phyloP scores from a whole-genome alignment of 2,797 vertebrate species.

The Acropternis orthonyx region DNA sequence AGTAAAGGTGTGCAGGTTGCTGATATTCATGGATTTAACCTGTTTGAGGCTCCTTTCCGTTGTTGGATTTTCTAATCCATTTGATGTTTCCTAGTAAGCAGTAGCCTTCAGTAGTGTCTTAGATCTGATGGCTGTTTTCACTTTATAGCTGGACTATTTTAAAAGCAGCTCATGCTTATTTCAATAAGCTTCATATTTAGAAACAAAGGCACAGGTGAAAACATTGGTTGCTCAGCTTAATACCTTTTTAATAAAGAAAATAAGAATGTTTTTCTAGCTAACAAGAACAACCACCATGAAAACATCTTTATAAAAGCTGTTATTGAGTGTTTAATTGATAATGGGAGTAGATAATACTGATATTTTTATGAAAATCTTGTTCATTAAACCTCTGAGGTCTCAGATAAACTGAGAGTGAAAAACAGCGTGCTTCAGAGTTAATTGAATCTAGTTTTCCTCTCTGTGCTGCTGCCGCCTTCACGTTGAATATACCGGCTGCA shows the following conservation, averaged over 20 bases:
- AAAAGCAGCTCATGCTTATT: not conserved
- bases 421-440: not conserved
- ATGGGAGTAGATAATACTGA: not conserved
- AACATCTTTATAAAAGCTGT: not conserved
- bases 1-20: not conserved
- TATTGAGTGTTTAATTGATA: not conserved
- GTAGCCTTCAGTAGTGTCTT: not conserved
- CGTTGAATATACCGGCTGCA: fast-evolving
- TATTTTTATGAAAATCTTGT: not conserved
- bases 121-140: not conserved
- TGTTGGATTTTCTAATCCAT: fast-evolving
- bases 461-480: fast-evolving
- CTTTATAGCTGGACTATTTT: not conserved
- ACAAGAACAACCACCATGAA: fast-evolving
- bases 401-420: fast-evolving
- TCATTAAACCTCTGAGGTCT: not conserved
- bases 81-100: not conserved
- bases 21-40: not conserved
- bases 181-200: not conserved
- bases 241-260: not conserved
- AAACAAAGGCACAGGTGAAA: not conserved
- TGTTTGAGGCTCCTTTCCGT: not conserved
- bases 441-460: fast-evolving
- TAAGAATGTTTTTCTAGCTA: not conserved
- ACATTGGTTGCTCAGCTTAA: not conserved